A percentile compares a stretch with the other conserved stretches of the same genome.
Evolutionary conservation across 2,888 invertebrate genomes (phyloP).

Genomic region (Amiota minor): DNA sequence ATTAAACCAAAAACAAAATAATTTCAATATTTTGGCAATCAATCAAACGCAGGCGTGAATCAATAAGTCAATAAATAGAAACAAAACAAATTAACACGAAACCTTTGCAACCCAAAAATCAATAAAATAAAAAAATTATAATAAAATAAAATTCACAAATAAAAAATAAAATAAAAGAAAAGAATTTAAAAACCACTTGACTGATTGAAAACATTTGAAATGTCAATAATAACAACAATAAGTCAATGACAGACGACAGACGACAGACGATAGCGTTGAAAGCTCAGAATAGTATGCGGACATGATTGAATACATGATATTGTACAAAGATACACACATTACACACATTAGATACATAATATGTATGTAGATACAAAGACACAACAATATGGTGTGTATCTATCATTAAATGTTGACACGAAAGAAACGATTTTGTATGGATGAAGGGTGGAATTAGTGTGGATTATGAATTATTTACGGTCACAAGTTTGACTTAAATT

Average conservation of each 20-base stretch:
- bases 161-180: slow-evolving; percentile 1
- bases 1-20: not conserved
- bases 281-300: slow-evolving; percentile 11
- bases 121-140: not conserved
- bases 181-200: slow-evolving; percentile 1
- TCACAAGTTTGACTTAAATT: slow-evolving; percentile 22
- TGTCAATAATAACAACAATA: slow-evolving; percentile 55
- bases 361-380: not conserved
- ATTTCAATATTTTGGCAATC: slow-evolving; percentile 27
- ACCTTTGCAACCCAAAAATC: slow-evolving; percentile 9
- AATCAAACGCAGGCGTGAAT: slow-evolving; percentile 16
- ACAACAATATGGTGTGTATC: not conserved
- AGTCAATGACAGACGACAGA: slow-evolving; percentile 54
- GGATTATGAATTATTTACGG: slow-evolving; percentile 24
- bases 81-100: slow-evolving; percentile 26
- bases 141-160: slow-evolving; percentile 2
- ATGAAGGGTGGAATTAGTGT: not conserved
- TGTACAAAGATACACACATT: not conserved
- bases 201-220: slow-evolving; percentile 40
- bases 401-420: not conserved
- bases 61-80: slow-evolving; percentile 17
- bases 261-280: not conserved
- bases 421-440: not conserved
- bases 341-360: no score
- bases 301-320: not conserved